Evolutionary conservation across 2,113 vertebrate species (phyloP), one percentile per base, ranked within the genome.

Genomic region (Microtus oregoni): DNA sequence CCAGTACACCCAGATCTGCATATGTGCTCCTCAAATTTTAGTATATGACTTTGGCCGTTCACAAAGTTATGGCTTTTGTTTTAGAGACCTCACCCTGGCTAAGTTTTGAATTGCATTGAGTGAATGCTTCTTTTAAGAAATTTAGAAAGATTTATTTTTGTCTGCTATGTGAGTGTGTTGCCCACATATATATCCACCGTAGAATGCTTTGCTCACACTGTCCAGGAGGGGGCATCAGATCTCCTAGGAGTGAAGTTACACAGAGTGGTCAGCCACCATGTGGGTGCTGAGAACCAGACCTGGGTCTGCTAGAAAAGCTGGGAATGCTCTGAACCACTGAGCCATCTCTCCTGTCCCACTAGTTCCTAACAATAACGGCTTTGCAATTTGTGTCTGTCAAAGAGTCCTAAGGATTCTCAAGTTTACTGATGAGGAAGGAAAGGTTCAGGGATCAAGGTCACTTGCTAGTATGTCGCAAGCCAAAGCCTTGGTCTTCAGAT

Each of bases 391-490:
- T 77, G 28, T 76, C 26, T 63, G 35, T 89, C 67, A 82, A 91
- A 76, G 12, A 28, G 50, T 52, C 63, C 63, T 90, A 30, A 89
- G 90, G 92, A 90, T 77, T 50, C 55, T 94, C 86, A 26, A 22
- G 77, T 96, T 94, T 79, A 81, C 79, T 61, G 70, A 68, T 44
- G 61, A 90, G 76, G 32, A 83, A 79, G 81, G 8, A n/a, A n/a
- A 65, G 10, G 17, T 6, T 70, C 94, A 67, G 61, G 94, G 26
- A 24, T 93, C 78, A 89, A 94, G 58, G 58, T 95, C 83, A 63
- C 72, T 96, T 86, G 81, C 86, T 85, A 61, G 32, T 41, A 92
- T 86, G n/a, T 94, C 24, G 24, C 89, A 91, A 95, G 90, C 86
- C 26, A 86, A 95, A 90, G 11, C 38, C 52, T 86, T 58, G 61